Evolutionary conservation across 2,113 vertebrate species (phyloP), one percentile per base, ranked within the genome.

Genomic region (Anthoscopus minutus): DNA sequence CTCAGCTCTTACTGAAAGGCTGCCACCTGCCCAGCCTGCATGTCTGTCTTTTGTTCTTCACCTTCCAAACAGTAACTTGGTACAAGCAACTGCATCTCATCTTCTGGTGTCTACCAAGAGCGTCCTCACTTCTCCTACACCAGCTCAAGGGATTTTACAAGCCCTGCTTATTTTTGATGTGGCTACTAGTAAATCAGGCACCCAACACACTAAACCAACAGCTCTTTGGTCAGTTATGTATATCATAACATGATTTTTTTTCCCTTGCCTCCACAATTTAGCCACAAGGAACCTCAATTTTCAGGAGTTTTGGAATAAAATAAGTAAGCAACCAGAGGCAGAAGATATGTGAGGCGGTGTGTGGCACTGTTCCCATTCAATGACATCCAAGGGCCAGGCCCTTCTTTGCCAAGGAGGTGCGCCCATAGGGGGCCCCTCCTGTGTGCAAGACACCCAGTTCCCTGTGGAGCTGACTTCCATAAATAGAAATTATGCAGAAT

Each of bases 21-120:
- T 19, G 3, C 61, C 30, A 37, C 7, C 4, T 0, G 0, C 33
- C 25, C 42, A 67, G 18, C 13, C 19, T 18, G 10, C 27, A 37
- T 3, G 13, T 33, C 28, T 69, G 47, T 33, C 48, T 69, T 62
- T 62, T 16, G 18, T 3, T 57, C 70, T 61, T 42, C 38, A 92
- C 16, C 33, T 66, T 71, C 16, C 61, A 27, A 50, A 50, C 15
- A 51, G 13, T 4, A 91, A 47, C 44, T n/a, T 30, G 4, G 2
- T 33, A 53, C 37, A 72, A 85, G 76, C n/a, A 89, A 35, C 12
- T 54, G 6, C 25, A 28, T 7, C 11, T 40, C 61, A 42, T 60
- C 40, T n/a, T 50, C 77, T 44, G 51, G 12, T 20, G 13, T 20
- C 73, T 61, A 79, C 30, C 37, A 71, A 45, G 1, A 91, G 31